Evolutionary conservation across 2,113 vertebrate genomes (phyloP).

Genomic region (Pitta sordida): DNA sequence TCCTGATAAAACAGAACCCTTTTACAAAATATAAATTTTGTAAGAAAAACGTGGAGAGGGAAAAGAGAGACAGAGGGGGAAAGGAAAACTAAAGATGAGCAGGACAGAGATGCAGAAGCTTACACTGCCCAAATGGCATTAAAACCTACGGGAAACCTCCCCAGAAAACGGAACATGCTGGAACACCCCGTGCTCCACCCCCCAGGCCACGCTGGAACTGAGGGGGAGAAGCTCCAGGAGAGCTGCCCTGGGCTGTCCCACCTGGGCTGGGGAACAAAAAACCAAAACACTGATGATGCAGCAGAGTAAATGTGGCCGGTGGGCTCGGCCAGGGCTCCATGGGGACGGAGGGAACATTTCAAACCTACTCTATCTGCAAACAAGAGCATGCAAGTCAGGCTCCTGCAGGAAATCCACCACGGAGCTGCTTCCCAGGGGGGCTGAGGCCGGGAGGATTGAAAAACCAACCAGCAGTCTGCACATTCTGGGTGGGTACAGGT

Average conservation of each 20-base stretch:
- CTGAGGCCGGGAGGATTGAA: constrained; percentile 50
- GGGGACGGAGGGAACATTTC: not conserved
- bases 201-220: not conserved
- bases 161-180: constrained; percentile 49
- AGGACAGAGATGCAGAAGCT: constrained; percentile 63
- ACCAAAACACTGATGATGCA: not conserved
- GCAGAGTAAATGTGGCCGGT: not conserved
- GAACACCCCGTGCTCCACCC: constrained; percentile 19
- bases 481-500: constrained; percentile 61
- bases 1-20: constrained; percentile 74
- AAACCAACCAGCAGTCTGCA: constrained; percentile 67
- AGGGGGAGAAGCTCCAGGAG: constrained; percentile 33
- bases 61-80: constrained; percentile 41
- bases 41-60: constrained; percentile 63
- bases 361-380: constrained; percentile 44
- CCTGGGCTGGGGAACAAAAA: not conserved
- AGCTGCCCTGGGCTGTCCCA: constrained; percentile 12
- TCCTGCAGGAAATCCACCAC: not conserved
- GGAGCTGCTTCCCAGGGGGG: not conserved
- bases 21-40: constrained; percentile 77
- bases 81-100: constrained; percentile 21
- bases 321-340: not conserved
- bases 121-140: constrained; percentile 68
- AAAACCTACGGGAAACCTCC: constrained; percentile 51
- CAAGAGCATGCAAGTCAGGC: constrained; percentile 51